phyloP scores from a whole-genome alignment of 2,797 vertebrate genomes.

The Allobates femoralis region DNA sequence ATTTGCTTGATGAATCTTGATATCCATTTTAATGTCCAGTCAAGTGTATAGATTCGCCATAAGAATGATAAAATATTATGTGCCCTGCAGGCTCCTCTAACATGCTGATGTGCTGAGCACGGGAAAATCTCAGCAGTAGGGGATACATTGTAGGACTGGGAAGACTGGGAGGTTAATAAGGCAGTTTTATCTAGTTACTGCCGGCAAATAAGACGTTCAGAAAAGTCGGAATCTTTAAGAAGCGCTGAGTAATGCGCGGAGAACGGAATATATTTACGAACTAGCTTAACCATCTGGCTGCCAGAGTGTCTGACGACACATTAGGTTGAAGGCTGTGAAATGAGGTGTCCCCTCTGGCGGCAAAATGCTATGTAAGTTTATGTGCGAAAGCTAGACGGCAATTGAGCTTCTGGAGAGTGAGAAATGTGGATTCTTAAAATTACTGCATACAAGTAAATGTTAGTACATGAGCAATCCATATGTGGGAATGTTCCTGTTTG shows the following conservation, averaged over 20 bases:
- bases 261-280: background rate
- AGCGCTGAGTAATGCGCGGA: background rate
- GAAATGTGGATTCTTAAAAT: slow-evolving; percentile 52
- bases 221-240: slow-evolving; percentile 10
- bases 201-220: slow-evolving; percentile 24
- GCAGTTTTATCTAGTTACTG: slow-evolving; percentile 32
- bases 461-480: slow-evolving; percentile 29
- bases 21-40: slow-evolving; percentile 65
- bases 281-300: slow-evolving; percentile 32
- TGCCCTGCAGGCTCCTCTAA: slow-evolving; percentile 58
- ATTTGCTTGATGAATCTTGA: slow-evolving; percentile 70
- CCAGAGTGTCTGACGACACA: background rate
- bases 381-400: slow-evolving; percentile 13
- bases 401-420: slow-evolving; percentile 29
- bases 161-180: slow-evolving; percentile 34
- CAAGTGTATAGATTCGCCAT: slow-evolving; percentile 50
- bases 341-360: slow-evolving; percentile 31
- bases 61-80: slow-evolving; percentile 53
- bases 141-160: slow-evolving; percentile 6
- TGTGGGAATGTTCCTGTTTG: slow-evolving; percentile 3
- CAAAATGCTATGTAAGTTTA: slow-evolving; percentile 15
- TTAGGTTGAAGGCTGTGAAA: slow-evolving; percentile 30
- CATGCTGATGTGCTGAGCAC: slow-evolving; percentile 59
- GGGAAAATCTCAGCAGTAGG: slow-evolving; percentile 24
- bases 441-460: slow-evolving; percentile 29